Evolutionary conservation across 2,888 invertebrate species (phyloP).

Genomic region (Agapostemon virescens): DNA sequence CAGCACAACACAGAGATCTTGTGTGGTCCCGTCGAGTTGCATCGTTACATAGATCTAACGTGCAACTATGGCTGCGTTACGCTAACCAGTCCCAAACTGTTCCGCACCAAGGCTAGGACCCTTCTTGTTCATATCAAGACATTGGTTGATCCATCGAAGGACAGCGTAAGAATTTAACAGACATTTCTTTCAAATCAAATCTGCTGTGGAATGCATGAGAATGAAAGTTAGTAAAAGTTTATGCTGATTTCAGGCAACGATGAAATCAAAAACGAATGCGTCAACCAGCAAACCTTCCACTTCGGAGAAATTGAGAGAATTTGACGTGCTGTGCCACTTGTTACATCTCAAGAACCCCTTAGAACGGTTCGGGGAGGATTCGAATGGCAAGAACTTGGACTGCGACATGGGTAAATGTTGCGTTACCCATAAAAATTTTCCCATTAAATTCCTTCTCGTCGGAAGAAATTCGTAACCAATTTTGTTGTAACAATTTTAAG

Average conservation of each 20-base stretch:
- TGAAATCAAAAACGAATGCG: conserved; percentile 74
- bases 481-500: conserved; percentile 75
- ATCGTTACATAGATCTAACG: conserved; percentile 90
- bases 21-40: conserved; percentile 92
- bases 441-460: no score
- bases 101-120: conserved; percentile 89
- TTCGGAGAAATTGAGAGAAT: conserved; percentile 78
- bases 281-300: conserved; percentile 78
- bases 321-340: conserved; percentile 75
- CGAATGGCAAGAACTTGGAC: conserved; percentile 79
- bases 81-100: conserved; percentile 92
- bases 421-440: no score
- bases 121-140: conserved; percentile 91
- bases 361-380: conserved; percentile 76
- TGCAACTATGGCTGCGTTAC: conserved; percentile 92
- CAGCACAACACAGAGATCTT: conserved; percentile 94
- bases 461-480: background rate
- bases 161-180: conserved; percentile 74
- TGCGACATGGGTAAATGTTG: conserved; percentile 75
- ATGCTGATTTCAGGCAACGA: conserved; percentile 60
- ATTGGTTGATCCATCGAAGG: conserved; percentile 85
- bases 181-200: background rate
- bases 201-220: background rate
- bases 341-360: conserved; percentile 76
- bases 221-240: background rate